Evolutionary conservation across 2,888 invertebrate genomes (phyloP).

Genomic region (Oscheius onirici): DNA sequence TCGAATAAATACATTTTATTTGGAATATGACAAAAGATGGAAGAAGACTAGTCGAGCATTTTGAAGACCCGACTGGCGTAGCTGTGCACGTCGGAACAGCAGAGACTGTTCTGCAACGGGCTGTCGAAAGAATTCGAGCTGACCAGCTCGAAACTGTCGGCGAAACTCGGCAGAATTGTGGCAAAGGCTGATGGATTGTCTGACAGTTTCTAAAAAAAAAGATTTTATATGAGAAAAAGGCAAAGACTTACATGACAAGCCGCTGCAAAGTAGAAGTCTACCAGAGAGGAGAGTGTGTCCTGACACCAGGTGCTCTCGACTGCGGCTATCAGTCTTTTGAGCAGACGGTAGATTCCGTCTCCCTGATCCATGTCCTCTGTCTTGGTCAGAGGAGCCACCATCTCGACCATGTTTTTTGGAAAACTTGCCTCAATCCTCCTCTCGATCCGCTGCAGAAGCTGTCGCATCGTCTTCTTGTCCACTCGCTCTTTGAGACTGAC

Average conservation of each 20-base stretch:
- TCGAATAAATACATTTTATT: neutral
- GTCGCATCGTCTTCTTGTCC: constrained; percentile 33
- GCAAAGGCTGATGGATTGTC: constrained; percentile 28
- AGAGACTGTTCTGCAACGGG: constrained; percentile 49
- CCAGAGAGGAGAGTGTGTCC: constrained; percentile 41
- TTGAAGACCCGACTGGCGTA: constrained; percentile 57
- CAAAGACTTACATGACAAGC: constrained; percentile 37
- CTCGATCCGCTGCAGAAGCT: constrained; percentile 42
- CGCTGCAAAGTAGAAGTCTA: constrained; percentile 53
- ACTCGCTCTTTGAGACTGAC: constrained; percentile 20
- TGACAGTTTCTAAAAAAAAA: constrained; percentile 21
- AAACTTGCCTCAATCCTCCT: constrained; percentile 25
- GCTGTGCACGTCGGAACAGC: constrained; percentile 54
- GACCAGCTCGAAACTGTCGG: constrained; percentile 47
- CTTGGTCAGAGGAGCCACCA: constrained; percentile 45
- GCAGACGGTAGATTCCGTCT: constrained; percentile 38
- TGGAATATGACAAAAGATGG: neutral
- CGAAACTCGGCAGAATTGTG: constrained; percentile 43
- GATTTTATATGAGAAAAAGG: neutral
- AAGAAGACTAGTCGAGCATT: constrained; percentile 3
- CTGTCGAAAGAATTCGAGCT: constrained; percentile 50
- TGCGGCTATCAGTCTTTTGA: constrained; percentile 40
- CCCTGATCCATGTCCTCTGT: neutral
- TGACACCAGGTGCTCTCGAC: constrained; percentile 42
- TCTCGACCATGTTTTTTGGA: constrained; percentile 34